Base-by-base conservation (phyloP, 2,888 invertebrate species). In the Erynnis tages region DNA sequence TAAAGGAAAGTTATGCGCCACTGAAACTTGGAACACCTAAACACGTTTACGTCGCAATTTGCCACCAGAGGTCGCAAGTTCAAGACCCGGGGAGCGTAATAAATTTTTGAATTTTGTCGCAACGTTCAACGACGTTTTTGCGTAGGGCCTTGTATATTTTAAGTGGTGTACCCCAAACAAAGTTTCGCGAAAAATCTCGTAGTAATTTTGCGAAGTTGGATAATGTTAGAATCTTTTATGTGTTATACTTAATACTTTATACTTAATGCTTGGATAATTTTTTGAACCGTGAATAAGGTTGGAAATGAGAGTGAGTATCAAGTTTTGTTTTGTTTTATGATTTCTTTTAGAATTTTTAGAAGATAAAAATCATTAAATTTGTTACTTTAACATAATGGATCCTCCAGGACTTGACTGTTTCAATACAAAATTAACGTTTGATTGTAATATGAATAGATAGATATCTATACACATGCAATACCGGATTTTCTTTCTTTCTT, bases 31-130 rank as follows among this genome's bases (percentile, higher is more conserved):
- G 13, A 25, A 27, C 27, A 16, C 23, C 35, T 29, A 47, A 47
- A 17, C 37, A 19, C 27, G 17, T 46, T 46, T 25, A 46, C n/a
- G 47, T 37, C 47, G 13, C 27, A 47, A 47, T 37, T 47, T 29
- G 37, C 37, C 25, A 19, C 35, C 35, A 37, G 35, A 47, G 55
- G 56, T 55, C 56, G 29, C 53, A 45, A 49, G 54, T 56, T 60
- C 53, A 55, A 54, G 49, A 55, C 58, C 35, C 55, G 40, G 32
- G n/a, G 45, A 50, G 52, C 41, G 27, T 41, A 55, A 37, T 47
- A 47, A 47, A 47, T 47, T 37, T 47, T 47, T 29, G 38, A 47
- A 47, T 38, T 37, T 23, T 29, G 37, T 27, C 37, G 29, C 29
- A 29, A 19, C 19, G 25, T 6, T 19, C 29, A 37, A 29, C 29